Percentiles rank a stretch among this genome's conserved stretches.
Evolutionary conservation across 1,140 invertebrate species (phyloP).

Genomic region (Agraylea sexmaculata): DNA sequence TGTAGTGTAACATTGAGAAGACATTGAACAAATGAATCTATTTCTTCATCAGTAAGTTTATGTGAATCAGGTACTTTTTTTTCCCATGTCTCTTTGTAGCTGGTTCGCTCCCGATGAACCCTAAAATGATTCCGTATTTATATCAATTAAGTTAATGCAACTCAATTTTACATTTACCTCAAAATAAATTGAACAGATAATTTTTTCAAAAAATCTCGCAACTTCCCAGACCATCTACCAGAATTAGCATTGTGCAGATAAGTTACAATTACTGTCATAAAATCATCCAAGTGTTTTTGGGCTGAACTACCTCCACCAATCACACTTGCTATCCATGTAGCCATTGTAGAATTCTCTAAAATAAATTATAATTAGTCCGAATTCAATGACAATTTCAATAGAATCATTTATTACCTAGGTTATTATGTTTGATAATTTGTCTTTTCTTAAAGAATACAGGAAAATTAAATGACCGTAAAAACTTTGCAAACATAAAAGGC

Average conservation of each 20-base stretch:
- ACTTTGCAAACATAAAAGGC: constrained; percentile 69
- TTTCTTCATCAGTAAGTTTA: constrained; percentile 67
- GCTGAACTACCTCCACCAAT: constrained; percentile 45
- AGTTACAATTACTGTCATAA: constrained; percentile 75
- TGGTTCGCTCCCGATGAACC: constrained; percentile 33
- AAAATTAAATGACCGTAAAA: constrained; percentile 64
- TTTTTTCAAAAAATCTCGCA: constrained; percentile 50
- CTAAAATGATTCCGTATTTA: constrained; percentile 22
- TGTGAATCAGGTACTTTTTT: constrained; percentile 51
- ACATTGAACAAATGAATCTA: constrained; percentile 71
- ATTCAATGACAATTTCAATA: not conserved
- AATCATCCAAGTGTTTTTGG: constrained; percentile 63
- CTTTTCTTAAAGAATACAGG: constrained; percentile 59
- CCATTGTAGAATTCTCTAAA: constrained; percentile 44
- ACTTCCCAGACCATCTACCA: constrained; percentile 61
- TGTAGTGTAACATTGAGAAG: constrained; percentile 55
- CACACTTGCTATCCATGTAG: constrained; percentile 59
- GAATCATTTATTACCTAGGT: constrained; percentile 14
- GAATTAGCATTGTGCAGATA: constrained; percentile 84
- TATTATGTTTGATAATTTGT: constrained; percentile 17
- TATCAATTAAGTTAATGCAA: not conserved
- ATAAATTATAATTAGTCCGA: constrained; percentile 6
- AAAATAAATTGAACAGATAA: constrained; percentile 45
- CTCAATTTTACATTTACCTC: constrained; percentile 9
- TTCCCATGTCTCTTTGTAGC: constrained; percentile 48